Evolutionary conservation across 2,888 invertebrate species (phyloP).

Genomic region (Tenthredo mesomela): DNA sequence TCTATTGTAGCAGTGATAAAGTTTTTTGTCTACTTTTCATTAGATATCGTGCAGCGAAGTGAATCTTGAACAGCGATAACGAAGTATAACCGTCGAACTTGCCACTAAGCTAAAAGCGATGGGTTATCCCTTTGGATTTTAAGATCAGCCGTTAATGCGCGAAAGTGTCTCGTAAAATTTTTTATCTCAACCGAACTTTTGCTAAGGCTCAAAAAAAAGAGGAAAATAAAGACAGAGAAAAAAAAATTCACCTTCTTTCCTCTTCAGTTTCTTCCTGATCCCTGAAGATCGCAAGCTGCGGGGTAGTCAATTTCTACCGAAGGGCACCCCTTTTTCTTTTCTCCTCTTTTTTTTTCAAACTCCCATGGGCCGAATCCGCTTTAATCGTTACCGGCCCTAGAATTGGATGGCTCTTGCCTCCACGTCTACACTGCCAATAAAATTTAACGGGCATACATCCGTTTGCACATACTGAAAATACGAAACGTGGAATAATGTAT

Average conservation of each 20-base stretch:
- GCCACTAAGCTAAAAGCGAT: slow-evolving; percentile 37
- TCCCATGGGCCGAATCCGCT: neutral
- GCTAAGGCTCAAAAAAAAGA: neutral
- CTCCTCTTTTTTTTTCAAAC: slow-evolving; percentile 6
- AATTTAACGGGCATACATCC: neutral
- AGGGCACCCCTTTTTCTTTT: slow-evolving; percentile 24
- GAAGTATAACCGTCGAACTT: slow-evolving; percentile 8
- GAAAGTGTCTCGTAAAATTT: slow-evolving; percentile 45
- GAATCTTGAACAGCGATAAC: neutral
- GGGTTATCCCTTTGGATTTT: slow-evolving; percentile 43
- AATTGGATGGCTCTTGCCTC: slow-evolving; percentile 26
- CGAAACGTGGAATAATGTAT: neutral
- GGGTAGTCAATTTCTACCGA: slow-evolving; percentile 42
- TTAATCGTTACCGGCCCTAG: slow-evolving; percentile 42
- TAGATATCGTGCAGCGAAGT: neutral
- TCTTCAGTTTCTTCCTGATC: slow-evolving; percentile 47
- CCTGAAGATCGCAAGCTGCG: slow-evolving; percentile 30
- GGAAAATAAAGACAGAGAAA: neutral
- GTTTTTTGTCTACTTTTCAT: neutral
- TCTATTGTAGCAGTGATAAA: neutral
- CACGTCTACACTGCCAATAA: slow-evolving; percentile 2
- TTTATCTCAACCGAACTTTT: slow-evolving; percentile 40
- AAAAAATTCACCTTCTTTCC: slow-evolving; percentile 39
- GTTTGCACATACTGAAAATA: neutral
- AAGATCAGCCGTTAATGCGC: slow-evolving; percentile 38